These are phyloP conservation scores for Seriola aureovittata DNA, from an alignment of 2,113 vertebrate species.

Conservation along the genomic window DNA sequence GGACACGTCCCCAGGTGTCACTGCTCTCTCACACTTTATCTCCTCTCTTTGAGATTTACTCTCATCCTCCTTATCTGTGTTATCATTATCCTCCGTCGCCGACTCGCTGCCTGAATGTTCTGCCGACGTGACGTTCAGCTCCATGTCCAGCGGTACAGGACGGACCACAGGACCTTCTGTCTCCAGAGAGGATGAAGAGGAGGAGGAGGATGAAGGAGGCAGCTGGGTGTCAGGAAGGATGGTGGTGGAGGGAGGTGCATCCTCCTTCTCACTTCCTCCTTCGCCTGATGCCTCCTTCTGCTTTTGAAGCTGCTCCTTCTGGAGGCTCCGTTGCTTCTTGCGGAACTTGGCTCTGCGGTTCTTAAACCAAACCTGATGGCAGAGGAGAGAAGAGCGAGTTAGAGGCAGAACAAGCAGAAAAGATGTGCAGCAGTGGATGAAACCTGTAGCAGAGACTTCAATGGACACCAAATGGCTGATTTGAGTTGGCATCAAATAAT, in stretches of 20 bases:
- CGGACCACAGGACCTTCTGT: constrained; percentile 80
- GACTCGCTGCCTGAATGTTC: constrained; percentile 97
- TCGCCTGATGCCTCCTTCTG: constrained; percentile 91
- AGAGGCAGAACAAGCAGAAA: background rate
- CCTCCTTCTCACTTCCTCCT: constrained; percentile 86
- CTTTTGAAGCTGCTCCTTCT: constrained; percentile 99
- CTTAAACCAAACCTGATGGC: constrained; percentile 96
- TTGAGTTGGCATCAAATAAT: background rate
- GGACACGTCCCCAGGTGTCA: constrained; percentile 84
- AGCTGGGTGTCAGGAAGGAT: constrained; percentile 84
- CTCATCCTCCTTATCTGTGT: constrained; percentile 90
- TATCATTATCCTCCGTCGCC: constrained; percentile 90
- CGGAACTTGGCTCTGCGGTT: constrained; percentile 98
- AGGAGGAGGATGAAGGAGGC: constrained; percentile 79
- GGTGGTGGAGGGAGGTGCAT: constrained; percentile 48
- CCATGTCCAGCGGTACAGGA: constrained; percentile 82
- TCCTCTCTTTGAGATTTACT: constrained; percentile 88
- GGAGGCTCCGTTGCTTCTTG: constrained; percentile 98
- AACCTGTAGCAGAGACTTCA: background rate
- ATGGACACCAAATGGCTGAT: background rate
- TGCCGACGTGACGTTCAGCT: constrained; percentile 93
- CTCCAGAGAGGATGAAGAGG: constrained; percentile 82
- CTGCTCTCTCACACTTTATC: constrained; percentile 88
- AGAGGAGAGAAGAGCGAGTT: background rate
- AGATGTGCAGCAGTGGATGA: background rate